Percentiles rank a stretch among this genome's conserved stretches.
Conservation (phyloP, 2,888 invertebrate genomes). For the Eilema sororculum region DNA sequence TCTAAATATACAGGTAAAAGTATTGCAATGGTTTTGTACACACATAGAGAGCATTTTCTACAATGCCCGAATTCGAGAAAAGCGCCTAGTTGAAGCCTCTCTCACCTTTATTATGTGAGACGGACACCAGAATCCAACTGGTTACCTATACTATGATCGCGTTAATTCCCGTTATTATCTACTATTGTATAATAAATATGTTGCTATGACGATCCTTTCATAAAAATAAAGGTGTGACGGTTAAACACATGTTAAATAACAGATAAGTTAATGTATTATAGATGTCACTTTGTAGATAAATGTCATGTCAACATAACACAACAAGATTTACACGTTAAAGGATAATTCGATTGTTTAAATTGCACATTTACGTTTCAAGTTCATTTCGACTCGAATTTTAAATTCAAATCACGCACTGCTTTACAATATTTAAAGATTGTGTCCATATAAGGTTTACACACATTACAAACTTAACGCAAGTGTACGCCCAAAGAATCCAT, state of each 20-base stretch:
- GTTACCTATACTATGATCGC: too few relatives aligned
- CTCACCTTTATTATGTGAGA: too few relatives aligned
- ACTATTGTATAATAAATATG: too few relatives aligned
- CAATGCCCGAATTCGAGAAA: too few relatives aligned
- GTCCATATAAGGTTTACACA: not conserved
- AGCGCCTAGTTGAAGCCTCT: too few relatives aligned
- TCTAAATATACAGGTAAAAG: too few relatives aligned
- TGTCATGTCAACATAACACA: not conserved
- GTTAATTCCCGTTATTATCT: too few relatives aligned
- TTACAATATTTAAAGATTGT: slow-evolving; percentile 4
- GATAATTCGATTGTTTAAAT: not conserved
- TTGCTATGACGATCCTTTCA: too few relatives aligned
- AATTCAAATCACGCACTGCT: not conserved
- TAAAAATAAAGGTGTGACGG: too few relatives aligned
- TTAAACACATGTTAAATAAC: not conserved
- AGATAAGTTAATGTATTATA: not conserved
- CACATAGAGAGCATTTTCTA: too few relatives aligned
- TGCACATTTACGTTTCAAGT: slow-evolving; percentile 4
- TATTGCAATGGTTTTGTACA: too few relatives aligned
- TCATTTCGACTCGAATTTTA: not conserved
- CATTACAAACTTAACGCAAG: not conserved
- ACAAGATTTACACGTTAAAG: not conserved
- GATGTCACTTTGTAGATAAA: not conserved
- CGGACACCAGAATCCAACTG: too few relatives aligned
- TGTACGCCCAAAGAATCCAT: not conserved